Evolutionary conservation across 30 jellyfish, hydroid and myxozoan genomes (phyloP).

Genomic region (Aurelia aurita): DNA sequence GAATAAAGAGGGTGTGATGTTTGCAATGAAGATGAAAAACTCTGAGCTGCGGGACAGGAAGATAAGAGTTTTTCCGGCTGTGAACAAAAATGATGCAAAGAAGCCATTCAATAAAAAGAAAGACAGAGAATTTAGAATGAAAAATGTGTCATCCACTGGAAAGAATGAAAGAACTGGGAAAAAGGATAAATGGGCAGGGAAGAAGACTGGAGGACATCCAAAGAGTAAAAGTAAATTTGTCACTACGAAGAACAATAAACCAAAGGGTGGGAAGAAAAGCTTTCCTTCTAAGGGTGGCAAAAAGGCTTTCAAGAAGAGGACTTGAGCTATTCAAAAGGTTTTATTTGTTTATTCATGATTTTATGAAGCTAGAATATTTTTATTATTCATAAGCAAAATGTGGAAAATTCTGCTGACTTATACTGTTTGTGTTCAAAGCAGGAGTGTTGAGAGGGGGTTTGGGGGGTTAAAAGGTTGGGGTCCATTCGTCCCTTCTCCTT

Average conservation of each 20-base stretch:
- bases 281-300: not conserved
- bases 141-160: constrained; percentile 5
- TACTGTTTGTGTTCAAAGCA: no score
- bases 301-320: not conserved
- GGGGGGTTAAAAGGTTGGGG: no score
- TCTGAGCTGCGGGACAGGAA: constrained; percentile 54
- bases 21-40: constrained; percentile 49
- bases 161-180: not conserved
- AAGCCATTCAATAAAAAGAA: constrained; percentile 44
- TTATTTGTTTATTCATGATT: no score
- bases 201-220: not conserved
- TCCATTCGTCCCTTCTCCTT: no score
- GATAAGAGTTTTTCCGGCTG: constrained; percentile 48
- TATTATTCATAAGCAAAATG: no score
- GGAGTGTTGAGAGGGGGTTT: no score
- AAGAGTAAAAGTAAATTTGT: not conserved
- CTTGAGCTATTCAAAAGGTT: not conserved
- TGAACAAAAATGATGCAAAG: constrained; percentile 10
- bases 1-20: constrained; percentile 43
- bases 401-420: no score
- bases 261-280: not conserved
- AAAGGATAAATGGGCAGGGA: no score
- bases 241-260: not conserved
- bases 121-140: constrained; percentile 55
- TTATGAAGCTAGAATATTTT: no score